Evolutionary conservation across 1,140 invertebrate species (phyloP), one percentile per base, ranked within the genome.

Genomic region (Microvelia longipes): DNA sequence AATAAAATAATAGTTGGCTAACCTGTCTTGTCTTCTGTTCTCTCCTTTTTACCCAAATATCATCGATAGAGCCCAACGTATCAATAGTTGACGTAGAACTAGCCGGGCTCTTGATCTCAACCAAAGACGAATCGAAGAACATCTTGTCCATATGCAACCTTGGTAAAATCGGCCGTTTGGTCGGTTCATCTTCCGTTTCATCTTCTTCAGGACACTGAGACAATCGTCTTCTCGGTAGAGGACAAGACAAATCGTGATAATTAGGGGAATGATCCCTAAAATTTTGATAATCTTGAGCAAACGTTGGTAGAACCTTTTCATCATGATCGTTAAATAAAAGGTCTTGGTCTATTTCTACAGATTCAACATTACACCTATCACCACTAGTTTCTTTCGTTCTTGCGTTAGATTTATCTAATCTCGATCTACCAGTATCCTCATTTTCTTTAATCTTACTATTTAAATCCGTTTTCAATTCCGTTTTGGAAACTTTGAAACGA

Each of bases 171-270:
- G 28, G 27, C 27, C 25, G 2, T 24, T 29, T 29, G 66, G 11
- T 67, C 27, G 27, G 15, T 2, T 19, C 15, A 13, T 67, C 66
- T 2, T 26, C 25, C 2, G 2, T 19, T 2, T 13, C 24, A 24
- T 67, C 66, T 29, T 67, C 66, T 67, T 67, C 66, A 2, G 66
- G 66, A 28, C 66, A 67, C 66, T 67, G 66, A 29, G 66, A 67
- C 2, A 67, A 24, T 67, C 66, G 27, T 5, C 66, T 13, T 14
- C 66, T 14, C 2, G n/a, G n/a, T 27, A 11, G 63, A n/a, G 5
- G 2, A 11, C 63, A 65, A 2, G 35, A 50, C 35, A 50, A 50
- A 19, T 50, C 35, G 35, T 19, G 35, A 19, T 11, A 50, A 50
- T 5, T 11, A 5, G 35, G 35, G 5, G 35, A 50, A 5, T 11